Base-by-base conservation (phyloP, 1,140 invertebrate genomes). In the Drosophila mayri region DNA sequence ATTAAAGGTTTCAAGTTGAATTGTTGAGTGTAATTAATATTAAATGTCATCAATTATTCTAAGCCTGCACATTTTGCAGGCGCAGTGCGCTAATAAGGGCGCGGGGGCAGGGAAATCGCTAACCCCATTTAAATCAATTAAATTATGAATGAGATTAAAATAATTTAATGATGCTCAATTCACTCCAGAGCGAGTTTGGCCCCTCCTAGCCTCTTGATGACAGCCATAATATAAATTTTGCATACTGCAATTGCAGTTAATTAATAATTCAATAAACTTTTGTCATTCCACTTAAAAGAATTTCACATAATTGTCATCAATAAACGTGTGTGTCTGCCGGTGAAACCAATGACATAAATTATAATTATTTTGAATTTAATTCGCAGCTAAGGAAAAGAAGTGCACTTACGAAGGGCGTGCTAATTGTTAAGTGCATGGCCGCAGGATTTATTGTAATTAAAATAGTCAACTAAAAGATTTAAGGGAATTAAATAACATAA, bases 121-220 rank as follows among this genome's bases (percentile, higher is more conserved):
- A 67, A 55, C 60, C 35, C 66, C 79, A 82, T 87, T 86, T 70
- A 88, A 88, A 88, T 90, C 84, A 88, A 88, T 88, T 88, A 77
- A 88, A 88, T 90, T 88, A 88, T 87, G 85, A 84, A 87, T 88
- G 84, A 79, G 82, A 87, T 88, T 88, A 88, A 88, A 87, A 88
- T 88, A 77, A 87, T 88, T 87, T 88, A 88, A 87, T 83, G 80
- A 71, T 71, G 65, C 46, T 50, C 55, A 63, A 58, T 44, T 52
- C 49, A 40, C 32, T 50, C n/a, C 35, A 43, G 20, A 18, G 16
- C 58, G 52, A 35, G 40, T 40, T 58, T 28, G 18, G 5, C 30
- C 25, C 28, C 35, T 32, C 35, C 20, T 25, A 35, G 35, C 63
- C 83, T 67, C 79, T 82, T 54, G 72, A 78, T 90, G 84, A 88